phyloP scores from a whole-genome alignment of 2,888 invertebrate genomes.

The Stomorhina lunata region DNA sequence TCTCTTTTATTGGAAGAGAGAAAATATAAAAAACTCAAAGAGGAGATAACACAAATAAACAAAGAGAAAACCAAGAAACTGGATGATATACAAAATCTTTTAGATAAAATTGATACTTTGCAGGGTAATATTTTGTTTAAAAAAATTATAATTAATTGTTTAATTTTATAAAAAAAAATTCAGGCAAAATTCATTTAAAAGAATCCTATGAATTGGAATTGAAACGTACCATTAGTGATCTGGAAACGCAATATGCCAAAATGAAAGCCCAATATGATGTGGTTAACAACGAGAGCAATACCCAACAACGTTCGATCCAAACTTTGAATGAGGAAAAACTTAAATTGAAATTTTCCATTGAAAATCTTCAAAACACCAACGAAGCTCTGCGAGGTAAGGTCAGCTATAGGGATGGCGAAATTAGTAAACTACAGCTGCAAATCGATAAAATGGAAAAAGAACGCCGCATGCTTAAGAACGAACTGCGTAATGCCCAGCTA shows the following conservation, averaged over 20 bases:
- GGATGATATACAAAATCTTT: slow-evolving; percentile 77
- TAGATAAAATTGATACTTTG: slow-evolving; percentile 75
- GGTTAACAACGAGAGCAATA: slow-evolving; percentile 87
- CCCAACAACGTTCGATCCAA: slow-evolving; percentile 87
- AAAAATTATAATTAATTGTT: too few relatives aligned
- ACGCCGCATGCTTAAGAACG: slow-evolving; percentile 83
- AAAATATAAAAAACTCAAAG: slow-evolving; percentile 73
- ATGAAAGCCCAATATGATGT: slow-evolving; percentile 86
- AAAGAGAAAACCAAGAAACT: slow-evolving; percentile 76
- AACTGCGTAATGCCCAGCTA: slow-evolving; percentile 77
- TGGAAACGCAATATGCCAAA: slow-evolving; percentile 74
- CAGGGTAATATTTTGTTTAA: slow-evolving; percentile 70
- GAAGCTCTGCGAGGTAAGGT: slow-evolving; percentile 85
- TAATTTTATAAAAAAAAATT: too few relatives aligned
- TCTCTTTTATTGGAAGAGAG: slow-evolving; percentile 72
- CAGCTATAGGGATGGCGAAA: slow-evolving; percentile 85
- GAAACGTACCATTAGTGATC: slow-evolving; percentile 76
- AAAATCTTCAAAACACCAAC: slow-evolving; percentile 80
- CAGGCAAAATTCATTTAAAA: slow-evolving; percentile 77
- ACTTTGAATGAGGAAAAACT: slow-evolving; percentile 85
- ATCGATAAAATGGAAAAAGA: slow-evolving; percentile 86
- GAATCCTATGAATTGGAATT: slow-evolving; percentile 77
- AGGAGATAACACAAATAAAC: slow-evolving; percentile 72
- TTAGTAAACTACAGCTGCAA: slow-evolving; percentile 86
- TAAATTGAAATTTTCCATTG: slow-evolving; percentile 87